phyloP scores from a whole-genome alignment of 2,797 vertebrate genomes.

The Tokudaia tokunoshimensis region DNA sequence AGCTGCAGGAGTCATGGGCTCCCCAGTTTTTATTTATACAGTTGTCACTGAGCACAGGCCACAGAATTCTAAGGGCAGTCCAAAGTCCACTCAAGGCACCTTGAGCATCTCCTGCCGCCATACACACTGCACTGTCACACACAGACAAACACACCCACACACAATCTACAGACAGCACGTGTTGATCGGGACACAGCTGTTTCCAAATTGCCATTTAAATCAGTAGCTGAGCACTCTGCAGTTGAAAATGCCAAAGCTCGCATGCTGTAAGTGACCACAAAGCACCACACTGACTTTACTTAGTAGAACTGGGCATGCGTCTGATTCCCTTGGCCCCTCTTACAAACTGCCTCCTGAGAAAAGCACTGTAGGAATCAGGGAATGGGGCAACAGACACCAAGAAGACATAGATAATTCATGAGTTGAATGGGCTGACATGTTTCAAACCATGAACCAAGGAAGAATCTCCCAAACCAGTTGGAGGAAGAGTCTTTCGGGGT shows the following conservation, averaged over 20 bases:
- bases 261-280: constrained; percentile 61
- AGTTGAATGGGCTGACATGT: neutral
- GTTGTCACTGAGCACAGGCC: neutral
- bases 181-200: constrained; percentile 33
- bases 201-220: constrained; percentile 47
- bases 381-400: constrained; percentile 37
- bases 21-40: neutral
- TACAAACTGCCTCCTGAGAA: neutral
- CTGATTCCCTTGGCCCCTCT: neutral
- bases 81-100: neutral
- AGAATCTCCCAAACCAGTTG: neutral
- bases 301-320: neutral
- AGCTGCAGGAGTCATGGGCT: neutral
- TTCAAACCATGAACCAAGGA: constrained; percentile 30
- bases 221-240: constrained; percentile 24
- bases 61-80: neutral
- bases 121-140: neutral
- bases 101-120: neutral
- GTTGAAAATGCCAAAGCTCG: constrained; percentile 61
- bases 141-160: neutral
- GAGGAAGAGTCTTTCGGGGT: neutral
- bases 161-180: neutral
- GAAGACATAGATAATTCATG: neutral
- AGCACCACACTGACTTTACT: neutral
- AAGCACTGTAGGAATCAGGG: constrained; percentile 5